Conservation (phyloP, 2,888 invertebrate species). For the Deroplatys truncata region DNA sequence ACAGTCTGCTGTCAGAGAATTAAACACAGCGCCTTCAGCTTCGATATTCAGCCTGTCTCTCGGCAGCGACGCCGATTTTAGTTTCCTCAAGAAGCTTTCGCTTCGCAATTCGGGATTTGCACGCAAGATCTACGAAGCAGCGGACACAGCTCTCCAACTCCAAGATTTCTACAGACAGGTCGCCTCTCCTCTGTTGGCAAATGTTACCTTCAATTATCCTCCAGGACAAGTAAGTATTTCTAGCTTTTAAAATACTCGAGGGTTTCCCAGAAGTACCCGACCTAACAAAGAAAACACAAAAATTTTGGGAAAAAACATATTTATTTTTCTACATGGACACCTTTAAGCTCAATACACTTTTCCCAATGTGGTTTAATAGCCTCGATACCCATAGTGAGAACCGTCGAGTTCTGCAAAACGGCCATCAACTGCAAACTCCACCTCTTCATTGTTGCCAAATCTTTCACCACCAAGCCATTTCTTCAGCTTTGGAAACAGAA, state of each 20-base stretch:
- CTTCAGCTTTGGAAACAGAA: too few species aligned
- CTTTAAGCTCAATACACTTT: too few species aligned
- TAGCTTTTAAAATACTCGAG: background rate
- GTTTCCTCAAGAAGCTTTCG: constrained; percentile 61
- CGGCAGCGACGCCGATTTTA: constrained; percentile 62
- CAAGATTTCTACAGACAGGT: constrained; percentile 64
- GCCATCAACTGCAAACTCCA: too few species aligned
- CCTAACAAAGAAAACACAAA: too few species aligned
- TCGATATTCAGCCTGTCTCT: constrained; percentile 67
- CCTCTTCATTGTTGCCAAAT: too few species aligned
- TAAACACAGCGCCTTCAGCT: constrained; percentile 43
- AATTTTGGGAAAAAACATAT: too few species aligned
- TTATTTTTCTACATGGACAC: too few species aligned
- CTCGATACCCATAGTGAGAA: too few species aligned
- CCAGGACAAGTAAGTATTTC: constrained; percentile 46
- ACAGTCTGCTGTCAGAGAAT: constrained; percentile 49
- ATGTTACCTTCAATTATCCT: constrained; percentile 62
- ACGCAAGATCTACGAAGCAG: constrained; percentile 66
- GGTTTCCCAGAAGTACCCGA: too few species aligned
- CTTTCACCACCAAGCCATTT: too few species aligned
- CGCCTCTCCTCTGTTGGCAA: constrained; percentile 61
- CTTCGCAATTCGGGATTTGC: constrained; percentile 63
- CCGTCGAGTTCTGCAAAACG: too few species aligned
- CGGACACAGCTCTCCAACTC: constrained; percentile 63
- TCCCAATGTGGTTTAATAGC: too few species aligned